phyloP scores from a whole-genome alignment of 2,113 vertebrate genomes.

The Proteles cristata region DNA sequence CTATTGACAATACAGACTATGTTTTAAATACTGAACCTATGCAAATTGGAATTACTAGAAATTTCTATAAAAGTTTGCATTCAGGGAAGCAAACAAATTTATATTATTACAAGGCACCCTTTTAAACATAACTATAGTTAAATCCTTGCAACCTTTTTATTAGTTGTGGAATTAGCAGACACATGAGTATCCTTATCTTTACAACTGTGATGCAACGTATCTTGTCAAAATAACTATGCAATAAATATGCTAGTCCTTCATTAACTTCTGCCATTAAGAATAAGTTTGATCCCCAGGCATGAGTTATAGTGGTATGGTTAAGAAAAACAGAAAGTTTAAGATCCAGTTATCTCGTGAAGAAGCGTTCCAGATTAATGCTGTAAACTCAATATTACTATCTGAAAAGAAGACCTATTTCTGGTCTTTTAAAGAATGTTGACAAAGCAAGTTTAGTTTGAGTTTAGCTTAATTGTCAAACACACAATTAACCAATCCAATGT shows the following conservation, averaged over 20 bases:
- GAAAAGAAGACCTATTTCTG: neutral
- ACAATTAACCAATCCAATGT: conserved; percentile 15
- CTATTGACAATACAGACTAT: neutral
- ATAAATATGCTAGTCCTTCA: neutral
- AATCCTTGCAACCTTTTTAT: neutral
- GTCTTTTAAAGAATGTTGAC: neutral
- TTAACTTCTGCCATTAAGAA: neutral
- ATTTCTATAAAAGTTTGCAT: neutral
- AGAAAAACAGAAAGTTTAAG: conserved; percentile 46
- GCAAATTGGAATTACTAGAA: conserved; percentile 11
- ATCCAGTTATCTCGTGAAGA: neutral
- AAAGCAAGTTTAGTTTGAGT: conserved; percentile 39
- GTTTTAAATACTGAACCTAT: neutral
- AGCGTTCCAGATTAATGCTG: neutral
- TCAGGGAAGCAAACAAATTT: neutral
- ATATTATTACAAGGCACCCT: neutral
- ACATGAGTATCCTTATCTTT: neutral
- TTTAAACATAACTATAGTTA: neutral
- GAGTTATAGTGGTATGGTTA: neutral
- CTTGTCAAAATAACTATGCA: neutral
- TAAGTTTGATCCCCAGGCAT: neutral
- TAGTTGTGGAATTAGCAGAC: neutral
- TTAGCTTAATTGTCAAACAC: neutral
- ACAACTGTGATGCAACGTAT: neutral
- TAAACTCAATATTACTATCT: neutral